Evolutionary conservation across 2,797 vertebrate genomes (phyloP).

Genomic region (Gallinago stenura): DNA sequence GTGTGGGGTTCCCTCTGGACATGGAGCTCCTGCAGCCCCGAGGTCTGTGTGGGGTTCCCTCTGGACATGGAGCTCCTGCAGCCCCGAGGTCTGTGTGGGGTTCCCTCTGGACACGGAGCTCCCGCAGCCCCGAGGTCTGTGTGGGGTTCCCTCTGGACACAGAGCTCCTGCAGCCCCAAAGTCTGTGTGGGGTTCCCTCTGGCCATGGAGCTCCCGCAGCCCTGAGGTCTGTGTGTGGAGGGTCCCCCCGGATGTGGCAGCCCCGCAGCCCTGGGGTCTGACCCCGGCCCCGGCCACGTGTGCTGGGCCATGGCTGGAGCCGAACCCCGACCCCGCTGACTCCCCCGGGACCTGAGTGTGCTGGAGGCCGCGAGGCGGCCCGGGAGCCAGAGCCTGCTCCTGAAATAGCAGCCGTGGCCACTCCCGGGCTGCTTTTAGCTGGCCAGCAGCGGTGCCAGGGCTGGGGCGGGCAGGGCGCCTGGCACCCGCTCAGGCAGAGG

Average conservation of each 20-base stretch:
- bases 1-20: neutral
- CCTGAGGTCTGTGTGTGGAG: too few species aligned
- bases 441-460: conserved; percentile 56
- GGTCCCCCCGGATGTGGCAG: accelerated
- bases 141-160: too few species aligned
- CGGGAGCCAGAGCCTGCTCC: neutral
- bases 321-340: neutral
- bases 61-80: too few species aligned
- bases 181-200: too few species aligned
- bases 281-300: neutral
- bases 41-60: neutral
- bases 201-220: too few species aligned
- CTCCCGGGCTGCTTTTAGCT: conserved; percentile 20
- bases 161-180: too few species aligned
- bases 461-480: conserved; percentile 43
- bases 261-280: neutral
- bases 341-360: neutral
- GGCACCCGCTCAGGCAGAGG: neutral
- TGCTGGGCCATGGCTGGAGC: neutral
- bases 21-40: neutral
- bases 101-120: too few species aligned
- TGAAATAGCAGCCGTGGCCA: conserved; percentile 45
- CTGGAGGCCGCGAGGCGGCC: neutral
- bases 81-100: too few species aligned
- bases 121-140: too few species aligned